Conservation (phyloP, 2,888 invertebrate species). For the Bruchidius siliquastri region DNA sequence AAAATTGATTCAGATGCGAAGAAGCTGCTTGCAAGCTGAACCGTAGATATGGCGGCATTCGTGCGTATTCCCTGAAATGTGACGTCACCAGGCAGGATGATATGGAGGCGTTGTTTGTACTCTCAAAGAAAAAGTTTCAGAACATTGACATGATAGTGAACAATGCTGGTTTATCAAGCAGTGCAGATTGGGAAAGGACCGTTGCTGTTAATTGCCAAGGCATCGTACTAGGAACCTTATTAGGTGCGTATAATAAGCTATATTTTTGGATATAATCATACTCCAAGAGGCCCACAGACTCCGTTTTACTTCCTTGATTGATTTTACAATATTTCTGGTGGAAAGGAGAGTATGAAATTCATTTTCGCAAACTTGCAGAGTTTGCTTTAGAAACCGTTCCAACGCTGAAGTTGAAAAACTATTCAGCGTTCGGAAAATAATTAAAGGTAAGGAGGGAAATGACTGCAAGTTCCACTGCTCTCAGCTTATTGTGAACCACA, state of each 20-base stretch:
- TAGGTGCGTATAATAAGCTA: background rate
- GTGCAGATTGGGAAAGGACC: slow-evolving; percentile 35
- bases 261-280: too few relatives aligned
- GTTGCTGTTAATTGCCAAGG: slow-evolving; percentile 45
- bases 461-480: too few relatives aligned
- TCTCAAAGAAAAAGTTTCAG: slow-evolving; percentile 34
- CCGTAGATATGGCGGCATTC: slow-evolving; percentile 45
- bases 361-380: too few relatives aligned
- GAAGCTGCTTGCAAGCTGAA: slow-evolving; percentile 45
- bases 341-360: too few relatives aligned
- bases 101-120: slow-evolving; percentile 31
- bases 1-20: background rate
- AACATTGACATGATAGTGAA: slow-evolving; percentile 47
- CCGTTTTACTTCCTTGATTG: too few relatives aligned
- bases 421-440: too few relatives aligned
- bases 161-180: slow-evolving; percentile 47
- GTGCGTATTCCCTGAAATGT: slow-evolving; percentile 48
- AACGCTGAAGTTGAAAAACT: too few relatives aligned
- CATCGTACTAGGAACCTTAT: slow-evolving; percentile 1
- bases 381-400: too few relatives aligned
- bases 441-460: too few relatives aligned
- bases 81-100: slow-evolving; percentile 50
- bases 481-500: too few relatives aligned
- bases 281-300: too few relatives aligned
- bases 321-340: too few relatives aligned